Evolutionary conservation across 2,888 invertebrate species (phyloP).

Genomic region (Bombyx huttoni): DNA sequence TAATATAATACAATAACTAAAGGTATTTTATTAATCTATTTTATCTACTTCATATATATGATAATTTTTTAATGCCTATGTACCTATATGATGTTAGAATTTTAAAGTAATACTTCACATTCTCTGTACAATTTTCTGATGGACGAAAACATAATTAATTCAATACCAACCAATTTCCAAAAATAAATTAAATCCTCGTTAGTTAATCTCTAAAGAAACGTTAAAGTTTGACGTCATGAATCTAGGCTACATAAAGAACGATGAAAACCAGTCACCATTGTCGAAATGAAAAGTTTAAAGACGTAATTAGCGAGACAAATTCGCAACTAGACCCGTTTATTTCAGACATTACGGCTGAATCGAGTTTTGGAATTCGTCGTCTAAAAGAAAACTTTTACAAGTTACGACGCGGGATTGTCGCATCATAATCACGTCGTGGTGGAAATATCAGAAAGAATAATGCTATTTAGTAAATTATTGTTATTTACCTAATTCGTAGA

Average conservation of each 20-base stretch:
- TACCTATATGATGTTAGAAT: no score
- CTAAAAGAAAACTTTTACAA: neutral
- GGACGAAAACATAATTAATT: no score
- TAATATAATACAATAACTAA: no score
- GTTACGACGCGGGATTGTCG: neutral
- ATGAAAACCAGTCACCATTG: neutral
- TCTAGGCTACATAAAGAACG: neutral
- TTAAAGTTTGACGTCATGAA: neutral
- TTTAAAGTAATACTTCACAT: no score
- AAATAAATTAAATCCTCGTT: no score
- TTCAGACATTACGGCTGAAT: neutral
- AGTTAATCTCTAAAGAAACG: no score
- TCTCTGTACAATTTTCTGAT: no score
- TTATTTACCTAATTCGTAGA: neutral
- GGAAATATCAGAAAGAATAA: neutral
- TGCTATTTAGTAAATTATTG: neutral
- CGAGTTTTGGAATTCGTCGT: neutral
- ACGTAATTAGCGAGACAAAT: neutral
- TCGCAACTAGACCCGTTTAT: neutral
- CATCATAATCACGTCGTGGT: neutral
- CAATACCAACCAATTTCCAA: no score
- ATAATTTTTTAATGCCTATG: no score
- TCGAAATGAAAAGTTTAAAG: neutral
- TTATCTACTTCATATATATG: no score
- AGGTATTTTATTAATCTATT: no score